Evolutionary conservation across 1,140 invertebrate genomes (phyloP).

Genomic region (Littorina saxatilis): DNA sequence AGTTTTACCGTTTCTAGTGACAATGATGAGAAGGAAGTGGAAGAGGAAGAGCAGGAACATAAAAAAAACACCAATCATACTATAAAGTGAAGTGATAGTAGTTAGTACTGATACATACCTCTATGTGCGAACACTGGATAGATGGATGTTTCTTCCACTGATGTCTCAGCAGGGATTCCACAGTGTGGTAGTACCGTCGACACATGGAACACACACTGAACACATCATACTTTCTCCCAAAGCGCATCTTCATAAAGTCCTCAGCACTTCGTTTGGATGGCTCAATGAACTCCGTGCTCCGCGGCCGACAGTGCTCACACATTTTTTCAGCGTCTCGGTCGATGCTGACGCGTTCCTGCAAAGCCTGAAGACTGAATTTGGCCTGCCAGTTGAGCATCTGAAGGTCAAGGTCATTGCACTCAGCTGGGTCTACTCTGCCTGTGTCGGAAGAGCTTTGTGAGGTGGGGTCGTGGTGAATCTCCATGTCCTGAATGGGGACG

Average conservation of each 20-base stretch:
- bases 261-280: slow-evolving; percentile 40
- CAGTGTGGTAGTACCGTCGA: slow-evolving; percentile 54
- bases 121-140: slow-evolving; percentile 56
- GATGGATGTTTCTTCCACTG: slow-evolving; percentile 65
- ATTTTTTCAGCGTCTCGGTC: slow-evolving; percentile 14
- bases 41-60: no score
- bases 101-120: no score
- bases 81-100: no score
- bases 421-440: not conserved
- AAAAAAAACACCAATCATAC: no score
- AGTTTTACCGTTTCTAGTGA: no score
- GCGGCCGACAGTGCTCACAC: slow-evolving; percentile 8
- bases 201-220: slow-evolving; percentile 65
- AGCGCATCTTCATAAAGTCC: slow-evolving; percentile 57
- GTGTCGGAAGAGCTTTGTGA: not conserved
- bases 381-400: not conserved
- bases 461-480: not conserved
- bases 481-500: no score
- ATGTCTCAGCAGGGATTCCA: slow-evolving; percentile 54
- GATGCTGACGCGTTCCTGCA: slow-evolving; percentile 12
- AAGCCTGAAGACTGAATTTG: not conserved
- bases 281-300: slow-evolving; percentile 12
- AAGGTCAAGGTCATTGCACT: not conserved
- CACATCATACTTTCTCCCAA: slow-evolving; percentile 54
- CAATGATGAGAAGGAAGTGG: no score